Base-by-base conservation (phyloP, 2,888 invertebrate species). In the Scaptomyza cyrtandrae region DNA sequence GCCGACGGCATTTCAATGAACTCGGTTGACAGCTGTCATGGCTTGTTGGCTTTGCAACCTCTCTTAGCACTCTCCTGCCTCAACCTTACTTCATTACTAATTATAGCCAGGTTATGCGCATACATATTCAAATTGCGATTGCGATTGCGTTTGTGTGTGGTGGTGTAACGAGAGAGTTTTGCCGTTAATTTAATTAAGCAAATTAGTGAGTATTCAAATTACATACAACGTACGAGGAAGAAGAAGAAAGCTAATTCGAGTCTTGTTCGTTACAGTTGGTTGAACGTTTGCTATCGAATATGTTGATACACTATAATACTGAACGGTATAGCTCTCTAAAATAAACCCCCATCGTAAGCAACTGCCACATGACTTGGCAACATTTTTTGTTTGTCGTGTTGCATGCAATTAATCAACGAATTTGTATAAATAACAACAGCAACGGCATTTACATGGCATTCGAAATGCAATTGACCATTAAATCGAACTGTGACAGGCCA, bases 401-500 rank as follows among this genome's bases (percentile, higher is more conserved):
- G 24, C 27, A 11, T 5, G 52, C 61, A 77, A 82, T 82, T 80
- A 82, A 82, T 82, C 86, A 82, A 86, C 83, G 76, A 33, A 39
- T 27, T 52, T 52, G 45, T 27, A 45, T 37, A 72, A 49, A n/a
- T 72, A 24, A 24, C 24, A 24, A 3, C 24, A 24, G 24, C 24
- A 24, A 3, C 24, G 24, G 24, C 24, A 63, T 86, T 86, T 77
- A 75, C 69, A 80, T 79, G 78, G 49, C 67, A 65, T 72, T 74
- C 52, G 35, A 71, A 77, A 79, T 74, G 70, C 85, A 88, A 84
- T 86, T 84, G 81, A 67, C 61, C 85, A 65, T 80, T 72, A 83
- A 86, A 88, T 75, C 67, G 76, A 71, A 45, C 65, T 56, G 41
- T 79, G 80, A 72, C 59, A 46, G 60, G 39, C 45, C 67, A 85